A percentile compares a stretch with the other conserved stretches of the same genome.
Evolutionary conservation across 2,113 vertebrate species (phyloP).

Genomic region (Pseudorhombus dupliciocellatus): DNA sequence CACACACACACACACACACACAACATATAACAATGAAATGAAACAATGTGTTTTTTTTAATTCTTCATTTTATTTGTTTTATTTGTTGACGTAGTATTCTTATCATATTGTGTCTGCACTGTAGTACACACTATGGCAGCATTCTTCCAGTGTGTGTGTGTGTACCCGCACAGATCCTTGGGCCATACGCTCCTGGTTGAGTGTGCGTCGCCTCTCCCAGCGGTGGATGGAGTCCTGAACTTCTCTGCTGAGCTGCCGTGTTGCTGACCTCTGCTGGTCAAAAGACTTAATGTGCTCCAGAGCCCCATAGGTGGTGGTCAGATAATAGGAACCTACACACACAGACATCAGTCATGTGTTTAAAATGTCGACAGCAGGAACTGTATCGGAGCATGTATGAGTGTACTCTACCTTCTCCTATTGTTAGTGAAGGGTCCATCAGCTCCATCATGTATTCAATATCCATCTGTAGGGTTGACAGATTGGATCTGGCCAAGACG

Average conservation of each 20-base stretch:
- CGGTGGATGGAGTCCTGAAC: constrained; percentile 97
- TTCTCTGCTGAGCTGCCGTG: constrained; percentile 91
- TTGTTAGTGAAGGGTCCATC: constrained; percentile 94
- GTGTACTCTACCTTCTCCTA: constrained; percentile 89
- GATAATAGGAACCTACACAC: constrained; percentile 91
- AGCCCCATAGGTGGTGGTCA: constrained; percentile 95
- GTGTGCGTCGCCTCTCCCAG: constrained; percentile 93
- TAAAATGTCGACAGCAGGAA: neutral
- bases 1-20: neutral
- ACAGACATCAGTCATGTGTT: constrained; percentile 3
- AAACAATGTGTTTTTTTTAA: no score
- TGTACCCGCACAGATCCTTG: constrained; percentile 89
- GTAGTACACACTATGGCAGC: neutral
- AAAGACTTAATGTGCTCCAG: constrained; percentile 96
- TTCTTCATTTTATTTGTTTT: no score
- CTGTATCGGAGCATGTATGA: neutral
- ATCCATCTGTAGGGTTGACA: constrained; percentile 86
- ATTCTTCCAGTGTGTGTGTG: neutral
- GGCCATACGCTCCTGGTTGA: constrained; percentile 88
- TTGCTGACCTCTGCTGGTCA: constrained; percentile 88
- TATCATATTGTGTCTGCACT: neutral
- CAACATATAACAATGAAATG: neutral
- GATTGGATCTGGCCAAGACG: constrained; percentile 90
- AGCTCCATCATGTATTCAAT: constrained; percentile 99
- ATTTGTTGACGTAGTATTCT: neutral